Evolutionary conservation across 2,797 vertebrate genomes (phyloP).

Genomic region (Lophotriccus pileatus): DNA sequence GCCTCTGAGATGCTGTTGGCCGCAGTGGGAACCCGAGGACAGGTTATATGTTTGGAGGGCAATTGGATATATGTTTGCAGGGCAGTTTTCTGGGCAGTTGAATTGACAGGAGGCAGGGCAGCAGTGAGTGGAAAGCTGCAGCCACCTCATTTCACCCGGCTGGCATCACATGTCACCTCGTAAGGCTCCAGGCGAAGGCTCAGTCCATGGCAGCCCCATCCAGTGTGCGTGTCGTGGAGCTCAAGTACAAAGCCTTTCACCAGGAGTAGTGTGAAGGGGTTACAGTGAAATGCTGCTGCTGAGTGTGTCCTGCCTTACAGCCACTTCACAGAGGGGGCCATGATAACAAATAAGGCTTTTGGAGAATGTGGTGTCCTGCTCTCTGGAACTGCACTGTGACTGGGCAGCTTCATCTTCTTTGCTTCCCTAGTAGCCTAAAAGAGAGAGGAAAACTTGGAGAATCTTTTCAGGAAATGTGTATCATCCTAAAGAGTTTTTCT

Average conservation of each 20-base stretch:
- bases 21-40: background rate
- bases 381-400: background rate
- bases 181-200: rapidly evolving
- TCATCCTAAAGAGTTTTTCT: background rate
- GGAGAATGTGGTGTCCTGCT: background rate
- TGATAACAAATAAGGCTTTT: background rate
- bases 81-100: background rate
- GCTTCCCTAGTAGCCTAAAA: background rate
- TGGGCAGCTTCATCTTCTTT: background rate
- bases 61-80: background rate
- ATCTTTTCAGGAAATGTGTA: background rate
- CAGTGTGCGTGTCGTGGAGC: rapidly evolving
- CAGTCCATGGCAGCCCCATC: rapidly evolving
- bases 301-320: background rate
- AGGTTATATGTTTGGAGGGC: rapidly evolving
- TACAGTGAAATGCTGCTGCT: background rate
- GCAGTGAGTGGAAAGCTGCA: background rate
- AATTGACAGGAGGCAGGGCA: background rate
- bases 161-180: rapidly evolving
- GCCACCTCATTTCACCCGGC: background rate
- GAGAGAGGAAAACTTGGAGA: background rate
- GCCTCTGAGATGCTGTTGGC: background rate
- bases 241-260: background rate
- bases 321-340: rapidly evolving
- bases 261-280: background rate